Evolutionary conservation across 2,113 vertebrate genomes (phyloP), one percentile per base, ranked within the genome.

Genomic region (Seriola dumerili): DNA sequence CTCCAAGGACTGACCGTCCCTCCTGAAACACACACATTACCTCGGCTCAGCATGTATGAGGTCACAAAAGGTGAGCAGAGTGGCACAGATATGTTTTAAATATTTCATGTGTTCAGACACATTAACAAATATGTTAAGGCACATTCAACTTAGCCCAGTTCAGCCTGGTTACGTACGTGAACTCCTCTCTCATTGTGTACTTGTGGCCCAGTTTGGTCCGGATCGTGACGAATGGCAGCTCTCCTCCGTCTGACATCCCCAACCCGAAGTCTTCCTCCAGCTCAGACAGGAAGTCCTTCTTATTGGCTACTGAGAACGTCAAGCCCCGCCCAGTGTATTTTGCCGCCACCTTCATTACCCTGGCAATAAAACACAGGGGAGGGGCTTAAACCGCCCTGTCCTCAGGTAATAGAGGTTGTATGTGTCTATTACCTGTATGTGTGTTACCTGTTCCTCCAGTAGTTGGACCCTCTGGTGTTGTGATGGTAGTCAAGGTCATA

Each of bases 361-460:
- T 96, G 84, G 55, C 1, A 58, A 66, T 4, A 46, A 77, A 9
- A 69, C 14, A 71, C 1, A 58, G 8, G 11, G 36, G 21, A 25
- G 29, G 16, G 25, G 58, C 1, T 63, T 65, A 71, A 65, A 25
- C 62, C 0, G 40, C 8, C 40, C 40, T 42, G 40, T 42, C 40
- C 40, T 42, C 40, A 42, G 40, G 40, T 42, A 8, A 42, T 1
- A 42, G 10, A 42, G 40, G 8, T 42, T 42, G 40, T 42, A 11
- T 42, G 40, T 42, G 1, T 42, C 40, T 42, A 42, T 42, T 42
- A 11, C 62, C 8, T 63, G n/a, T 21, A 4, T n/a, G 44, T 8
- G 8, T 21, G 10, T 81, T 36, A 95, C 95, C 95, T 95, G 92
- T 96, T 96, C 80, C 96, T 94, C 96, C 96, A 96, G 87, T 96